phyloP scores from a whole-genome alignment of 2,888 invertebrate species.

The Piscicola geometra region DNA sequence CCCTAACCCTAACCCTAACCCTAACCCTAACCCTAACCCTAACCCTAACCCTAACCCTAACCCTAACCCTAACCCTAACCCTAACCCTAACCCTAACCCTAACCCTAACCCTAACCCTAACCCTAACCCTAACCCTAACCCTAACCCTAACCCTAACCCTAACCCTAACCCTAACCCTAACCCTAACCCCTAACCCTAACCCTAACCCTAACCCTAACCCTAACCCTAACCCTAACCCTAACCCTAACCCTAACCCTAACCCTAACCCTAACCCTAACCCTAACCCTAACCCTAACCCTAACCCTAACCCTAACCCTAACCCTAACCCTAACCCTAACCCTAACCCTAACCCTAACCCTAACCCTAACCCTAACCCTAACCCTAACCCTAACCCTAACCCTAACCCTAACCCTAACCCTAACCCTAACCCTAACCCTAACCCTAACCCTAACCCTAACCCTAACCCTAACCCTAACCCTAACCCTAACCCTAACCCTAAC shows the following conservation, averaged over 20 bases:
- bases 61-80: slow-evolving; percentile 16
- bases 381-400: slow-evolving; percentile 41
- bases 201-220: slow-evolving; percentile 42
- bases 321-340: slow-evolving; percentile 38
- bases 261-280: slow-evolving; percentile 39
- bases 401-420: slow-evolving; percentile 42
- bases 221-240: slow-evolving; percentile 44
- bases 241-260: slow-evolving; percentile 44
- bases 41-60: slow-evolving; percentile 34
- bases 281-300: slow-evolving; percentile 30
- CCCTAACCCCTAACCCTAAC: slow-evolving; percentile 42
- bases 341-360: slow-evolving; percentile 38
- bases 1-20: slow-evolving; percentile 38
- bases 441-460: no score
- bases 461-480: no score
- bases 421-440: slow-evolving; percentile 26
- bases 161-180: slow-evolving; percentile 38
- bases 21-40: slow-evolving; percentile 32
- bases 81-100: slow-evolving; percentile 30
- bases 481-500: slow-evolving; percentile 1
- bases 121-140: slow-evolving; percentile 32
- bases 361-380: slow-evolving; percentile 35
- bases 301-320: slow-evolving; percentile 36
- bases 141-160: slow-evolving; percentile 35
- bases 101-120: slow-evolving; percentile 21